Base-by-base conservation (phyloP, 2,797 vertebrate genomes). In the Lerista edwardsae region DNA sequence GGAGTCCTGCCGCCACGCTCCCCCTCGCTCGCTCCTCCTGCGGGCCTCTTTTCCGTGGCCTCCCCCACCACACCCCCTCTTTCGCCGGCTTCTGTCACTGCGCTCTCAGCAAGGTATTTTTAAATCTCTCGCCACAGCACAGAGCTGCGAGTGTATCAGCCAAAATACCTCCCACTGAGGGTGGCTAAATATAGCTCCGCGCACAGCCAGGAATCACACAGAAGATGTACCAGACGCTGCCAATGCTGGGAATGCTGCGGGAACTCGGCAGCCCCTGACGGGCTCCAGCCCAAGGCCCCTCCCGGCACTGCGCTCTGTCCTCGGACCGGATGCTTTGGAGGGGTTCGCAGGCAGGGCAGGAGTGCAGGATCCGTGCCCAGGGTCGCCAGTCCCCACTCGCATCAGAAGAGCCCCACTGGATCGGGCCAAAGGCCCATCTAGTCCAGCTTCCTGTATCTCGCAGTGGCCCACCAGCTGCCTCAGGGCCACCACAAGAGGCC, bases 91-190 rank as follows among this genome's bases (percentile, higher is more conserved):
- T 94, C 89, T 93, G 93, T 88, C 80, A 59, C 0, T 29, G 91
- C 82, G 92, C 93, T 93, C 92, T 90, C 91, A 86, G 88, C 47
- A 78, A 91, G 92, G 84, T 94, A 93, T 94, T 94, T 94, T 94
- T 94, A 94, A 92, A 90, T 85, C 91, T 77, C 91, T 90, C 90
- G 82, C 80, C 71, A 88, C 92, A 90, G 91, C 89, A 91, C 87
- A 93, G 93, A 95, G 91, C 93, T 92, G 93, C 92, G 87, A 94
- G 92, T 68, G 82, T 84, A 94, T 91, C 93, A 95, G 93, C 94
- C 94, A 93, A 95, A 94, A 94, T 95, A 94, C 93, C 94, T 94
- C 86, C 92, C 89, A 94, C 84, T 80, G 83, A 71, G 39, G 85
- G 79, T 36, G 0, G 82, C 90, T 95, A 95, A 91, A 94, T 93